A percentile compares a stretch with the other conserved stretches of the same genome.
Conservation (phyloP, 23 tunicate species). For the Trididemnum clinides region DNA sequence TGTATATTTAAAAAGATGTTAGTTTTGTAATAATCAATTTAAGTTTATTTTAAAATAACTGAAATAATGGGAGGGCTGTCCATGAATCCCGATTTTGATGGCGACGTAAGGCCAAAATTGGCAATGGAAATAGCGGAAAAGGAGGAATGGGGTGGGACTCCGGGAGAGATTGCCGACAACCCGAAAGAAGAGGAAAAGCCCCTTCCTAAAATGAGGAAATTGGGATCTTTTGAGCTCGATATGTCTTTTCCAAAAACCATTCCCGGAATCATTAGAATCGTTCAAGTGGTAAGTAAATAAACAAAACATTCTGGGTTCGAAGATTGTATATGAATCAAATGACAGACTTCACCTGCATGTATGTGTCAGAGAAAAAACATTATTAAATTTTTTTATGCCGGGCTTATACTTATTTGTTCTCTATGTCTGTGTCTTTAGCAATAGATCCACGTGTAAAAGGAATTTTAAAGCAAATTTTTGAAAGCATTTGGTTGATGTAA, state of each 20-base stretch:
- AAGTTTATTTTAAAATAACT: no score
- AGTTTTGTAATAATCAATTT: no score
- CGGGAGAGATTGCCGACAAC: background rate
- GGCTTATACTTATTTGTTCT: no score
- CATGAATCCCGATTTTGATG: conserved; percentile 67
- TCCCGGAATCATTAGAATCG: conserved; percentile 66
- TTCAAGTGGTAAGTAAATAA: conserved; percentile 78
- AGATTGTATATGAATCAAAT: no score
- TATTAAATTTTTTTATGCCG: no score
- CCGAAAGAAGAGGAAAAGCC: conserved; percentile 34
- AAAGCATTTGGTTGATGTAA: no score
- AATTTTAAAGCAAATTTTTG: no score
- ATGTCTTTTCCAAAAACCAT: conserved; percentile 76
- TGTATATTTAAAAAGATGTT: no score
- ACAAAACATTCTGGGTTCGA: no score
- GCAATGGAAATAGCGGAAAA: conserved; percentile 38
- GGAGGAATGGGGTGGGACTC: conserved; percentile 22
- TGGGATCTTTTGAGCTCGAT: conserved; percentile 74
- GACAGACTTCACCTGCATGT: no score
- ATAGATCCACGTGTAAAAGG: background rate
- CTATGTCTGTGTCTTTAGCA: background rate
- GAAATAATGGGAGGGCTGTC: conserved; percentile 56
- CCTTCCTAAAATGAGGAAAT: conserved; percentile 48
- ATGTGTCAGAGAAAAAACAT: no score
- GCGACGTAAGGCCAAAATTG: conserved; percentile 49